Base-by-base conservation (phyloP, 2,113 vertebrate genomes). In the Peromyscus leucopus region DNA sequence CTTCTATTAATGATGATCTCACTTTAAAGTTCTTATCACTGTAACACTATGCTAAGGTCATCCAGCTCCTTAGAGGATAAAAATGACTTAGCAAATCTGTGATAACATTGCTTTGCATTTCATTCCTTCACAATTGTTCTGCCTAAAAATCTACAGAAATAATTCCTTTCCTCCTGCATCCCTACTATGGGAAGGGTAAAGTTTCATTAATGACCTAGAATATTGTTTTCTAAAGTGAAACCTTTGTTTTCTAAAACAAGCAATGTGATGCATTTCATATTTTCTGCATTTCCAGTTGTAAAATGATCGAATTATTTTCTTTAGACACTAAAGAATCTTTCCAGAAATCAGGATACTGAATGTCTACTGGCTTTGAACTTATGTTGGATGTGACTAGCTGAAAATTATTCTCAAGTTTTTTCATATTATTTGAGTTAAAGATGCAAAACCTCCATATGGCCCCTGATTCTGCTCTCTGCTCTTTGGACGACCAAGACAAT, bases 221-320 rank as follows among this genome's bases (percentile, higher is more conserved):
- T 31, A 6, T 9, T 24, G 8, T 12, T 94, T 95, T 87, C 17
- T 89, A 75, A 96, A 74, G 1, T 36, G n/a, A 87, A 22, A 74
- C 7, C 19, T 82, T 69, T 86, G 10, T 46, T 93, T 94, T 55
- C 24, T 31, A 89, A 91, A 93, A 4, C 21, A 97, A 96, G 31
- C 31, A 61, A 48, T 10, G 2, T 19, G 19, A 55, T 51, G 0
- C 1, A 90, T 51, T 75, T 48, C 36, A 2, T 48, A 79, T 5
- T 31, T 83, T 92, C 7, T 63, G 3, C 88, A 85, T 93, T 55
- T 26, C 39, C 83, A 7, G 2, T 42, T 7, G 21, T 93, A 19
- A 88, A 63, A 12, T 42, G 71, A 61, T 22, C 5, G 7, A 75
- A 94, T 78, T n/a, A 59, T 75, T 78, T 93, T 26, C 61, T 46